phyloP scores from a whole-genome alignment of 2,888 invertebrate species.

The Malthinus seriepunctatus region DNA sequence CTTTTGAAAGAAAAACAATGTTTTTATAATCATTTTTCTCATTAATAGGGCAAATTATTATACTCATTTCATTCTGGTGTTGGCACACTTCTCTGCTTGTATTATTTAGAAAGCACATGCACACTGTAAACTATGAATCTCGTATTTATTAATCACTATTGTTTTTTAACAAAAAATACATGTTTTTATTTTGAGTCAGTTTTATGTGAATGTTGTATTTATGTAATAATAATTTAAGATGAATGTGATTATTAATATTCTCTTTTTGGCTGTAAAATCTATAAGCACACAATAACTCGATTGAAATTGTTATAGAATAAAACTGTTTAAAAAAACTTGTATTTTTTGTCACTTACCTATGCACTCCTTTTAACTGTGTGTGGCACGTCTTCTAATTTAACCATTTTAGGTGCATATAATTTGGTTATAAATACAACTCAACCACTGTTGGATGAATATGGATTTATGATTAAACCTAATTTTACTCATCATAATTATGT shows the following conservation, averaged over 20 bases:
- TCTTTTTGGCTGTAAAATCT: too few species aligned
- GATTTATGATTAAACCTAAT: constrained; percentile 56
- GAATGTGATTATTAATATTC: constrained; percentile 1
- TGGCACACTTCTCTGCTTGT: background rate
- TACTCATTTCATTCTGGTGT: background rate
- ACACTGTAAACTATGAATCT: background rate
- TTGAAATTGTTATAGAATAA: constrained; percentile 1
- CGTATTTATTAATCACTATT: background rate
- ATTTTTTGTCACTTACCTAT: constrained; percentile 16
- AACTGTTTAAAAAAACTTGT: constrained; percentile 21
- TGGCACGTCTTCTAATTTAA: background rate
- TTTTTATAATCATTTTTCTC: background rate
- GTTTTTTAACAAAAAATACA: constrained; percentile 9
- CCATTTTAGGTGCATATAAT: constrained; percentile 36
- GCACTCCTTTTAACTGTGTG: background rate
- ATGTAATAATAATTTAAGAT: background rate
- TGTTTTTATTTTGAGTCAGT: constrained; percentile 18
- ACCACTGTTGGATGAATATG: constrained; percentile 52
- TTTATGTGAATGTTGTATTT: constrained; percentile 3
- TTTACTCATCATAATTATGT: constrained; percentile 80
- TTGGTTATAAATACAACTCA: constrained; percentile 35
- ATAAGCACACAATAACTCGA: too few species aligned
- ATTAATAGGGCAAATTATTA: background rate
- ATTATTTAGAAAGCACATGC: background rate
- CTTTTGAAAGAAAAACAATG: background rate